phyloP scores from a whole-genome alignment of 2,113 vertebrate genomes.

The Silurus glanis region DNA sequence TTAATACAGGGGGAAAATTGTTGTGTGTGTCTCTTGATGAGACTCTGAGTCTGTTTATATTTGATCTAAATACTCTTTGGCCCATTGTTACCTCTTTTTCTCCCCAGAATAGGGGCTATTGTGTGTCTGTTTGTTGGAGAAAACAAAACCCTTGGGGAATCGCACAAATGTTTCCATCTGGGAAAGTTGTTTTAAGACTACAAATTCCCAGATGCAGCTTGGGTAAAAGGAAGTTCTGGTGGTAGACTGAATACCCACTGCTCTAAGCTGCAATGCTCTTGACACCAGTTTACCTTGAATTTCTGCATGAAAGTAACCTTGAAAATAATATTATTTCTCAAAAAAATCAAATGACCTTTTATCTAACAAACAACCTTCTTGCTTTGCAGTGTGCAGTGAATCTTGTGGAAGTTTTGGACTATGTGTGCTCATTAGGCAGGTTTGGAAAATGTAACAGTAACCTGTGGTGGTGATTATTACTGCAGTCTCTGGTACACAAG shows the following conservation, averaged over 20 bases:
- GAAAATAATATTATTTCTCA: not conserved
- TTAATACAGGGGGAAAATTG: not conserved
- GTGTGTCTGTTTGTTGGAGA: constrained; percentile 1
- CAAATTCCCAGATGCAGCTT: constrained; percentile 46
- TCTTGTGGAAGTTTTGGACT: not conserved
- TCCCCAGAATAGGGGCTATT: constrained; percentile 13
- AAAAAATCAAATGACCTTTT: not conserved
- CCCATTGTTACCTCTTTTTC: constrained; percentile 8
- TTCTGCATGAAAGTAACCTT: not conserved
- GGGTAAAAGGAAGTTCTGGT: constrained; percentile 30
- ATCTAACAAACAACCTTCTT: not conserved
- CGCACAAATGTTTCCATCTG: constrained; percentile 40
- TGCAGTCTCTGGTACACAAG: constrained; percentile 4
- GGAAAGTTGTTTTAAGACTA: constrained; percentile 50
- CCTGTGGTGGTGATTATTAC: constrained; percentile 42
- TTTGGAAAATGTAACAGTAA: constrained; percentile 2
- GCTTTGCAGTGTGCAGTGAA: not conserved
- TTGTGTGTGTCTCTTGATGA: not conserved
- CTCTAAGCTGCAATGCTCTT: not conserved
- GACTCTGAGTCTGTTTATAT: constrained; percentile 15
- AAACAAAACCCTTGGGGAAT: constrained; percentile 14
- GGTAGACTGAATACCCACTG: constrained; percentile 17
- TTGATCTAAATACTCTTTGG: constrained; percentile 1
- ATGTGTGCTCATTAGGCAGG: not conserved
- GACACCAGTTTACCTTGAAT: not conserved